Base-by-base conservation (phyloP, 1,140 invertebrate genomes). In the Neodiprion pinetum region DNA sequence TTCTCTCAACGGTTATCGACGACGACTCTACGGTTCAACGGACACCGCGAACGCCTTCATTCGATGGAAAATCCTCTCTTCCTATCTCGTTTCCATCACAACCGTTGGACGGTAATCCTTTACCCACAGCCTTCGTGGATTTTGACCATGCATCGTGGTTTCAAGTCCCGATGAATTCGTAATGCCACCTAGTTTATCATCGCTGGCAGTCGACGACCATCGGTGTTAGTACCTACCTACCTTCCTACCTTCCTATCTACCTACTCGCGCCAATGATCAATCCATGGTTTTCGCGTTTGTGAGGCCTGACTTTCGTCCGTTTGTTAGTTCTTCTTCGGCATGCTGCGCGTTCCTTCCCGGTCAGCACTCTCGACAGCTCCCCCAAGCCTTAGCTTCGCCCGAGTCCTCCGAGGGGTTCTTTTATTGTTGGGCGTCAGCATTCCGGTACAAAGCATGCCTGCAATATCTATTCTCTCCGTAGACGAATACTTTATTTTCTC, bases 321-420 rank as follows among this genome's bases (percentile, higher is more conserved):
- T 21, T 21, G 17, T 53, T 10, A 10, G 50, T 11, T 53, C n/a
- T 53, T 53, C 10, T 11, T 11, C 50, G 50, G 50, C 50, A 53
- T 53, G 50, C 50, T 53, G 50, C 50, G 50, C 50, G 50, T 53
- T 53, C 50, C 50, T 53, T 53, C 50, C 50, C 50, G 50, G 50
- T 53, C 50, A 53, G 10, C 10, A 53, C 10, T 53, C 50, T 53
- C 17, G 17, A 21, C 17, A 21, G 17, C 17, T 21, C 17, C 17
- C 17, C 17, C 17, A 21, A 21, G 17, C 17, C 17, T 21, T 21
- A 21, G 17, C 17, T 21, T 21, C 17, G 17, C 17, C 17, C 17
- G 17, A 21, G 17, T 21, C 17, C 17, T 21, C 17, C 17, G 17
- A 21, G 17, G 17, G 17, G 17, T 21, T 21, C 17, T 21, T 21